Evolutionary conservation across 2,888 invertebrate genomes (phyloP).

Genomic region (Ischnus inquisitorius): DNA sequence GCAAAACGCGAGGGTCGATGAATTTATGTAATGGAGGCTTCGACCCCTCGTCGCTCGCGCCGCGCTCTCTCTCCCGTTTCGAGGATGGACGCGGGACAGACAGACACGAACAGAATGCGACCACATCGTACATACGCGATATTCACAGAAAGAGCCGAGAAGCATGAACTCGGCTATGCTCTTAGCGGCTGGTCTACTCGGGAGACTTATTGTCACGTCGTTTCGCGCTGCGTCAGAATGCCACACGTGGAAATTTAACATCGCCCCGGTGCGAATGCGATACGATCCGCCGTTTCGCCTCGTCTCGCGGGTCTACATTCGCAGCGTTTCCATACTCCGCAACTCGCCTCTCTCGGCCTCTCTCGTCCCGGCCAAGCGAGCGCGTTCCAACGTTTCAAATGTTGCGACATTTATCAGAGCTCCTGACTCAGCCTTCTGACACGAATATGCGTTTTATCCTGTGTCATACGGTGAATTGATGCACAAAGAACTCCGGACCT

Average conservation of each 20-base stretch:
- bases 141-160: slow-evolving; percentile 31
- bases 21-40: slow-evolving; percentile 67
- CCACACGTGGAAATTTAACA: slow-evolving; percentile 39
- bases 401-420: slow-evolving; percentile 47
- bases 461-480: slow-evolving; percentile 55
- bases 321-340: neutral
- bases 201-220: slow-evolving; percentile 62
- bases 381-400: slow-evolving; percentile 1
- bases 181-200: slow-evolving; percentile 22
- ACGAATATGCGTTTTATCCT: slow-evolving; percentile 57
- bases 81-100: slow-evolving; percentile 1
- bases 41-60: slow-evolving; percentile 46
- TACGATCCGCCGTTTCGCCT: slow-evolving; percentile 46
- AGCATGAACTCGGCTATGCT: slow-evolving; percentile 23
- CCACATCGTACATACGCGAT: slow-evolving; percentile 5
- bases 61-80: neutral
- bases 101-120: slow-evolving; percentile 21
- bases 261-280: slow-evolving; percentile 56
- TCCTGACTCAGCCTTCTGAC: slow-evolving; percentile 52
- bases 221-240: slow-evolving; percentile 57
- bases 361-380: neutral
- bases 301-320: neutral
- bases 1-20: slow-evolving; percentile 47
- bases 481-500: slow-evolving; percentile 43
- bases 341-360: too few relatives aligned